Evolutionary conservation across 2,888 invertebrate species (phyloP).

Genomic region (Suillia variegata): DNA sequence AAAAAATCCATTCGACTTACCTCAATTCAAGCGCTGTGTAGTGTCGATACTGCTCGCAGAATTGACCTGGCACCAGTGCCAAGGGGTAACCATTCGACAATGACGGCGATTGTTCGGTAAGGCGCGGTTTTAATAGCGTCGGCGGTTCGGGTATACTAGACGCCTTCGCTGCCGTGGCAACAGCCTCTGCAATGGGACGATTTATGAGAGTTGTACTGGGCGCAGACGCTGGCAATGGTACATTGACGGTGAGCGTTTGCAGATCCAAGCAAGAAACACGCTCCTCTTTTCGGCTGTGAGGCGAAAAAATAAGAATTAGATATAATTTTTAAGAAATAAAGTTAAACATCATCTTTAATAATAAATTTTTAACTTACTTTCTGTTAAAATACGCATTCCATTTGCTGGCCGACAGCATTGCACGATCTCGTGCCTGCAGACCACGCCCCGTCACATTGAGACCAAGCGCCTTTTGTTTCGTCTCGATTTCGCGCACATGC

Average conservation of each 20-base stretch:
- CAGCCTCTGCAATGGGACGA: slow-evolving; percentile 44
- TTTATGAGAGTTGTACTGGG: slow-evolving; percentile 47
- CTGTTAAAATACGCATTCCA: slow-evolving; percentile 90
- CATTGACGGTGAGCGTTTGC: slow-evolving; percentile 86
- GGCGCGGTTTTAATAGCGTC: slow-evolving; percentile 33
- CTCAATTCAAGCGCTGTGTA: slow-evolving; percentile 82
- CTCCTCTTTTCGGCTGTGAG: slow-evolving; percentile 68
- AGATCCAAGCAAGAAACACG: slow-evolving; percentile 87
- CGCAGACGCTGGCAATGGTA: slow-evolving; percentile 68
- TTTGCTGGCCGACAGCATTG: slow-evolving; percentile 82
- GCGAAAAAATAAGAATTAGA: not conserved
- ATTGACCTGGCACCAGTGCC: slow-evolving; percentile 95
- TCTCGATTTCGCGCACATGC: slow-evolving; percentile 72
- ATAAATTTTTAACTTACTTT: slow-evolving; percentile 47
- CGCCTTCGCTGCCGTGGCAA: slow-evolving; percentile 37
- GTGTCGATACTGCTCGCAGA: slow-evolving; percentile 79
- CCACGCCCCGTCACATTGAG: slow-evolving; percentile 58
- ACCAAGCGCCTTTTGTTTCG: slow-evolving; percentile 69
- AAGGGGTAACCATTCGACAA: slow-evolving; percentile 80
- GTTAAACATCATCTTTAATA: slow-evolving; percentile 6
- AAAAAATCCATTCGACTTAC: slow-evolving; percentile 50
- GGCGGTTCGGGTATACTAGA: slow-evolving; percentile 44
- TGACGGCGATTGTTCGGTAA: slow-evolving; percentile 30
- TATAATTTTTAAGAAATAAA: not conserved
- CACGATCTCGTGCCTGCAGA: slow-evolving; percentile 72